phyloP scores from a whole-genome alignment of 2,888 invertebrate genomes.

The Drosophila glabriapex region DNA sequence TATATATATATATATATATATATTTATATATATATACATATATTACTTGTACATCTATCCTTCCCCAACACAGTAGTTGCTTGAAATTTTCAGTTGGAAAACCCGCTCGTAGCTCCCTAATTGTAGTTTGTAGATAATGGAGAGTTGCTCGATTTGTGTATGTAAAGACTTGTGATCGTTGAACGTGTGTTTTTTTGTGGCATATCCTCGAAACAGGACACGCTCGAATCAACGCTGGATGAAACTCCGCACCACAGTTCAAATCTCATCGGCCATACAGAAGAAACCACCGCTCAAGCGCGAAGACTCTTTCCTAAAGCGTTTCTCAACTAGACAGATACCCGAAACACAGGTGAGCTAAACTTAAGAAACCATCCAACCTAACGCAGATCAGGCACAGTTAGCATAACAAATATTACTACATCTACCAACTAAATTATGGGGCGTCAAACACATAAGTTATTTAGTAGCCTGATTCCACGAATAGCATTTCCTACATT shows the following conservation, averaged over 20 bases:
- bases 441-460: neutral
- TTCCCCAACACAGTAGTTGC: constrained; percentile 37
- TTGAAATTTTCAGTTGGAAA: constrained; percentile 44
- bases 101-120: constrained; percentile 35
- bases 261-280: constrained; percentile 95
- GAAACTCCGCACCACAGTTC: constrained; percentile 97
- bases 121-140: constrained; percentile 35
- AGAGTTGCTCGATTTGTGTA: constrained; percentile 1
- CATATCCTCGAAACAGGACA: constrained; percentile 87
- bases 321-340: constrained; percentile 96
- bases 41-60: neutral
- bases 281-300: constrained; percentile 95
- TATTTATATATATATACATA: neutral
- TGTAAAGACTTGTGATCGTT: constrained; percentile 41
- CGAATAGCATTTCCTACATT: neutral
- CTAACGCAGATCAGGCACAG: neutral
- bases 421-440: neutral
- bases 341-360: constrained; percentile 92
- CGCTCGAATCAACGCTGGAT: constrained; percentile 98
- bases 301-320: constrained; percentile 96
- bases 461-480: neutral
- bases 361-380: neutral
- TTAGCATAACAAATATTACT: neutral
- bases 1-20: neutral
- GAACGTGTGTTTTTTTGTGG: constrained; percentile 46